Evolutionary conservation across 2,888 invertebrate genomes (phyloP), one percentile per base, ranked within the genome.

Genomic region (Phasia obesa): DNA sequence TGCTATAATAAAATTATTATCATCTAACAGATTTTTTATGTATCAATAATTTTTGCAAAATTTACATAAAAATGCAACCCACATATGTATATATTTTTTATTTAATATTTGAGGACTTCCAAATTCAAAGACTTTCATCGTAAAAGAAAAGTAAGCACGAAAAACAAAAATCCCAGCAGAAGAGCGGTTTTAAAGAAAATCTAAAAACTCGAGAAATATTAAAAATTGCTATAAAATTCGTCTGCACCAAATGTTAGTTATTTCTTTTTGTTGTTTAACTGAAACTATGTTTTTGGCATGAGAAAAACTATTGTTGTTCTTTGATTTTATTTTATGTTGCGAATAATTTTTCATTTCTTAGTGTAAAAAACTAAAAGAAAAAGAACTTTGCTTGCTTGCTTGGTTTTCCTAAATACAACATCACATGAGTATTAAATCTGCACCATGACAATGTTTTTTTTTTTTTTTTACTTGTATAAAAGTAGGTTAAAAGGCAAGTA

Each of bases 171-270:
- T 31, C n/a, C 31, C 27, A 27, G 13, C 21, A 44, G 15, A 53
- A 51, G 62, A n/a, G 17, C 25, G 57, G 6, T 65, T 75, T 13
- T 17, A 55, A 70, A 11, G 47, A 4, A 47, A 47, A 47, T 7
- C 21, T 42, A 44, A 74, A 31, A 44, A 59, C 13, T 44, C 53
- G 67, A 60, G 65, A 79, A 67, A 59, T 73, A 67, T 67, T 53
- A 79, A 73, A 60, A 67, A 79, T 67, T 67, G 31, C 73, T 79
- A 53, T 60, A 60, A 67, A 67, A 73, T 67, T 79, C 73, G 60
- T 79, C 67, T 60, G 79, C 79, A 73, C 73, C 73, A 79, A 79
- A 67, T 73, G 59, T 21, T 51, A 49, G 23, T 62, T 57, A 6
- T 57, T 57, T 13, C 13, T 17, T 75, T 11, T 44, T 62, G 53